Percentiles rank a stretch among this genome's conserved stretches.
phyloP scores from a whole-genome alignment of 1,140 invertebrate species.

The Papilio glaucus region DNA sequence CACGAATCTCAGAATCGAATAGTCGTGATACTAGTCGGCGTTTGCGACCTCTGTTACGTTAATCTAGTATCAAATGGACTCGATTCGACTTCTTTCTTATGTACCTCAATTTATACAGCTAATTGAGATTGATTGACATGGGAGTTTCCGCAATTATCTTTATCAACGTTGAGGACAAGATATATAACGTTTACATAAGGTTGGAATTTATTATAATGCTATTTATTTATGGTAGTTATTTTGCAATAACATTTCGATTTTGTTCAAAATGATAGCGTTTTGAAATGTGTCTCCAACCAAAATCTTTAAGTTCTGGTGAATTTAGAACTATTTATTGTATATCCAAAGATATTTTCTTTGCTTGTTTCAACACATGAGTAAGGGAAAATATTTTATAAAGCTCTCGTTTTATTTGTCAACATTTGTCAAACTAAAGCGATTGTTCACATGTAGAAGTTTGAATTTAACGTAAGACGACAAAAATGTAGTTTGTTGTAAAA shows the following conservation, averaged over 20 bases:
- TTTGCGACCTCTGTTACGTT: slow-evolving; percentile 29
- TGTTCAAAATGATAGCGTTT: too few relatives aligned
- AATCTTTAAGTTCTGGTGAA: neutral
- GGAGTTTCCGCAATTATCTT: neutral
- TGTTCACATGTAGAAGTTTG: neutral
- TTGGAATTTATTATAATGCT: too few relatives aligned
- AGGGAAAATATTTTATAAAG: slow-evolving; percentile 19
- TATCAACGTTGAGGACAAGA: neutral
- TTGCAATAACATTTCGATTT: too few relatives aligned
- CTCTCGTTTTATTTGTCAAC: slow-evolving; percentile 6
- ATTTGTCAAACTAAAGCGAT: slow-evolving; percentile 16
- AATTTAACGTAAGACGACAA: neutral
- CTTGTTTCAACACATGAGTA: slow-evolving; percentile 3
- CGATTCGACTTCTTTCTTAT: slow-evolving; percentile 12
- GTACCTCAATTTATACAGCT: slow-evolving; percentile 28
- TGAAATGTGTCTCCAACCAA: too few relatives aligned
- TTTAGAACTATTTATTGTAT: neutral
- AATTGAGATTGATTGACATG: slow-evolving; percentile 30
- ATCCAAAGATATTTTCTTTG: slow-evolving; percentile 11
- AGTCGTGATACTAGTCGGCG: slow-evolving; percentile 25
- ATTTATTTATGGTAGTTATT: too few relatives aligned
- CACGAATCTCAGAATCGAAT: slow-evolving; percentile 25
- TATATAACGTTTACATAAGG: neutral
- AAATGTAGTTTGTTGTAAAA: neutral
- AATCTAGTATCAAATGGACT: slow-evolving; percentile 34